Evolutionary conservation across 1,140 invertebrate species (phyloP), one percentile per base, ranked within the genome.

Genomic region (Heliconius hewitsoni): DNA sequence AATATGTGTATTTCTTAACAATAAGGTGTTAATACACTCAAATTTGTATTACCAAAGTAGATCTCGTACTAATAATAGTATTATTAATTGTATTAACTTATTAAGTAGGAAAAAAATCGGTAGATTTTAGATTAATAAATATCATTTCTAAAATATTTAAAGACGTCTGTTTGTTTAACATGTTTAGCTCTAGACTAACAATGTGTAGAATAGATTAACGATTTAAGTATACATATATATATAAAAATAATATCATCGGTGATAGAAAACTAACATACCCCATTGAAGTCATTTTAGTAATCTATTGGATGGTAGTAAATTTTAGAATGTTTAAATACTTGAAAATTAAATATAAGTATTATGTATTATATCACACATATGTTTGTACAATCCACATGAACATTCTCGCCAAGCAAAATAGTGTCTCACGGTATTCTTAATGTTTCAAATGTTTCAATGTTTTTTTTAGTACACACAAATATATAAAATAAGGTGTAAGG

Each of bases 171-270:
- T 94, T 94, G 92, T 93, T 93, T 94, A 94, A 94, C 93, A 94
- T 94, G 93, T 94, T 93, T 93, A 94, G 93, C 82, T 83, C 84
- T 94, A 94, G 93, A 93, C 93, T 94, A 94, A 94, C 93, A 91
- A 87, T 91, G 87, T 88, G 89, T 94, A 94, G 93, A 92, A 87
- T 94, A 94, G 92, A 91, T 93, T 93, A 94, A 93, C 91, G 87
- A 87, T 86, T 87, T 83, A 85, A 88, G 79, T 83, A 81, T 83
- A 85, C 86, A 84, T 27, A 71, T 27, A 71, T 83, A 81, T 83
- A 85, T 86, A 84, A 72, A 66, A 72, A 72, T 84, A 85, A 80
- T 89, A 85, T 87, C 83, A 80, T 85, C 74, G 87, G 83, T 89
- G 89, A 87, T 86, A 86, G 84, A 82, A 37, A 78, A 93, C 91